Evolutionary conservation across 1,140 invertebrate genomes (phyloP).

Genomic region (Leptoteleia sp.): DNA sequence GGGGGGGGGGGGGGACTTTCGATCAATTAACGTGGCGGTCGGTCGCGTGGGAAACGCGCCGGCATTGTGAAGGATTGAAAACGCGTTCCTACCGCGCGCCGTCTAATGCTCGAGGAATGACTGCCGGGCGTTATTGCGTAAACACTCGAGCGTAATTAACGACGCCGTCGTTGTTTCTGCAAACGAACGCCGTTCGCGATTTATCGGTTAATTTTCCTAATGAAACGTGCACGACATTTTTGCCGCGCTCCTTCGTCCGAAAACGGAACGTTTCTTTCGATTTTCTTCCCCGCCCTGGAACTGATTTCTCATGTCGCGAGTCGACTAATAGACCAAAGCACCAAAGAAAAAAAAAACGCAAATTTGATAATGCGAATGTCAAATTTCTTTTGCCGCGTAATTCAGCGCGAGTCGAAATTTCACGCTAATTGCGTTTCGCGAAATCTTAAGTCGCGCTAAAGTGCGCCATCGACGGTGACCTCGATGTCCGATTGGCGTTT

Average conservation of each 20-base stretch:
- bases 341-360: too few species aligned
- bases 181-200: conserved; percentile 18
- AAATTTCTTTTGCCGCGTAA: too few species aligned
- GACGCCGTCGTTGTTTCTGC: conserved; percentile 1
- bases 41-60: conserved; percentile 29
- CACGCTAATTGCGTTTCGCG: too few species aligned
- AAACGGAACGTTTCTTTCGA: too few species aligned
- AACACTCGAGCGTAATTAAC: conserved; percentile 27
- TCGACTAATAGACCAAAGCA: too few species aligned
- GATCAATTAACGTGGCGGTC: conserved; percentile 39
- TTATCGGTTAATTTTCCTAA: conserved; percentile 36
- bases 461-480: too few species aligned
- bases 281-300: neutral
- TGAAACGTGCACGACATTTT: conserved; percentile 4
- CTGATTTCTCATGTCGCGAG: conserved; percentile 35
- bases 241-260: neutral
- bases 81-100: conserved; percentile 10
- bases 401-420: too few species aligned
- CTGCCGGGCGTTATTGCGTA: conserved; percentile 28
- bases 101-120: conserved; percentile 5
- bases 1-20: too few species aligned
- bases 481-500: too few species aligned
- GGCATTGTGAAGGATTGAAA: conserved; percentile 15
- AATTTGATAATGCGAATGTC: too few species aligned
- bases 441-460: too few species aligned